A percentile compares a stretch with the other conserved stretches of the same genome.
phyloP scores from a whole-genome alignment of 2,113 vertebrate genomes.

The Mixornis gularis region DNA sequence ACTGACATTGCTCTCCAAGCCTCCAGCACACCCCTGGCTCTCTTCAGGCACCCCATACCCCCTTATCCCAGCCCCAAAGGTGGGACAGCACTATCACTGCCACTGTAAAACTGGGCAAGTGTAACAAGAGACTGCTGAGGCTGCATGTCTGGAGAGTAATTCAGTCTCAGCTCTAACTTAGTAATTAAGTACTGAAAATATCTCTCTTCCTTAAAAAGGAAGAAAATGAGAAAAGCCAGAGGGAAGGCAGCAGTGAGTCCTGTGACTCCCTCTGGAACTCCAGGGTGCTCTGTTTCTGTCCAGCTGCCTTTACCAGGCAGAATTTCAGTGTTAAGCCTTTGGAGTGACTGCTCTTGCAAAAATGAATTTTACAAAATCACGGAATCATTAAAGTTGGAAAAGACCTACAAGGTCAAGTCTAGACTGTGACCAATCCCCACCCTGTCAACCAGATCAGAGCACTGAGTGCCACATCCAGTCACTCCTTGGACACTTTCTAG shows the following conservation, averaged over 20 bases:
- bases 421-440: neutral
- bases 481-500: neutral
- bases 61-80: neutral
- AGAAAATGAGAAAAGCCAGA: neutral
- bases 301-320: neutral
- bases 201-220: constrained; percentile 25
- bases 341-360: neutral
- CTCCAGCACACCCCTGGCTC: accelerated
- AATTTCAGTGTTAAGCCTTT: neutral
- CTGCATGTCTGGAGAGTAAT: neutral
- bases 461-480: neutral
- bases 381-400: neutral
- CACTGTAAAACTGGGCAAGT: accelerated
- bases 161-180: neutral
- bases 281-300: neutral
- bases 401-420: no score
- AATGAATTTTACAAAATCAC: neutral
- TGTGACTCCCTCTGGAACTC: neutral
- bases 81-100: neutral
- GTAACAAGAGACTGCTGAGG: neutral
- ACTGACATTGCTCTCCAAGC: accelerated
- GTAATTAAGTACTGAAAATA: constrained; percentile 29
- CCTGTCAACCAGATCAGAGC: neutral
- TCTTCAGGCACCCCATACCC: accelerated
- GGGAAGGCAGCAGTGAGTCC: neutral